Conservation (phyloP, 2,113 vertebrate genomes). For the Lamprotornis superbus region DNA sequence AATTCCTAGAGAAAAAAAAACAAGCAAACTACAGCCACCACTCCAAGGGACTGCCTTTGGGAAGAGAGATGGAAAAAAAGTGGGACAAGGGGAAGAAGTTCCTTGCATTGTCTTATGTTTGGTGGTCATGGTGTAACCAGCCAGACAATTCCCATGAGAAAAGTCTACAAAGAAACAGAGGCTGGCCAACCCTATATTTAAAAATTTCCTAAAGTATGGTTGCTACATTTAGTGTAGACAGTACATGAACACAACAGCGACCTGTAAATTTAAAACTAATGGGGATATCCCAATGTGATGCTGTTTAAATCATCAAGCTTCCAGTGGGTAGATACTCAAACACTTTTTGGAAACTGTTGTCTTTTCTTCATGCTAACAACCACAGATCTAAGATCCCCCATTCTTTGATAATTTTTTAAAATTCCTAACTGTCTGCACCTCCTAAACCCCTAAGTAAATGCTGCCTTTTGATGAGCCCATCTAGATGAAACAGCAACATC, state of each 20-base stretch:
- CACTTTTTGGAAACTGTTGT: background rate
- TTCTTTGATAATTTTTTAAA: background rate
- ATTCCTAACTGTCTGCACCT: background rate
- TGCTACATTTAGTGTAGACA: background rate
- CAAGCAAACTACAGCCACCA: background rate
- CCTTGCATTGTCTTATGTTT: background rate
- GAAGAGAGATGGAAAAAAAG: background rate
- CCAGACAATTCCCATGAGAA: slow-evolving; percentile 19
- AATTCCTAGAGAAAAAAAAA: background rate
- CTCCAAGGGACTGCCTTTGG: background rate
- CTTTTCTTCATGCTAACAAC: background rate
- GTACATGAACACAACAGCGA: background rate
- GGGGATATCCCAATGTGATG: background rate
- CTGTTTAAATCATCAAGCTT: background rate
- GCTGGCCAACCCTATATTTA: background rate
- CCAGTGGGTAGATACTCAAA: background rate
- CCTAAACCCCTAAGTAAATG: background rate
- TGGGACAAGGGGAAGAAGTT: background rate
- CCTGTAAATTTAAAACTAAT: background rate
- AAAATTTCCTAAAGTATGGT: background rate
- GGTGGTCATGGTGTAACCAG: background rate
- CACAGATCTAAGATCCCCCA: background rate
- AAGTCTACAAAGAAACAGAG: background rate
- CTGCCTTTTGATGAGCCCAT: background rate
- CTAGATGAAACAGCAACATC: background rate